Evolutionary conservation across 35 echinoderm and acorn worm genomes (phyloP), one percentile per base, ranked within the genome.

Genomic region (Ophiothrix spiculata): DNA sequence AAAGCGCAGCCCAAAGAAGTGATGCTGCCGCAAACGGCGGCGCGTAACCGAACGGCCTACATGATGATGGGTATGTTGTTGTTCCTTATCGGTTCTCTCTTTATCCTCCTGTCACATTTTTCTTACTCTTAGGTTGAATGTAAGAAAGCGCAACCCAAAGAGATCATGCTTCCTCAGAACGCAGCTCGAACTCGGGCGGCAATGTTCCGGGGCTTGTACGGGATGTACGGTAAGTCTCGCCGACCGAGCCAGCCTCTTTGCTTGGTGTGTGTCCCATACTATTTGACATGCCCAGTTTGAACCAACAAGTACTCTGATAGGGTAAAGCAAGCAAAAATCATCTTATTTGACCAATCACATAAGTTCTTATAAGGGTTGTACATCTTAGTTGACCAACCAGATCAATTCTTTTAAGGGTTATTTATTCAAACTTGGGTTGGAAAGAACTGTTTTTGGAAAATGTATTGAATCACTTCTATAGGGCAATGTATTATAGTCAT

Each of bases 1-100:
- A 97, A 97, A 80, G 95, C 95, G 12, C 95, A 97, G 73, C 95
- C 95, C 25, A 97, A 97, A 75, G 95, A 97, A 81, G 95, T 97
- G 21, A 97, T 97, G 95, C 64, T 93, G 74, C 95, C 91, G 33
- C 91, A 93, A 56, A 79, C 90, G 36, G 86, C 81, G 34, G 91
- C 88, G 45, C 84, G 86, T 37, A 85, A 88, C 77, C 87, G 91
- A 40, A 86, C 92, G 37, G 93, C 93, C 14, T 83, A 92, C 74
- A 93, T 97, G 90, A 77, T 93, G 75, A 93, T 90, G 41, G 88
- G 95, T 84, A 90, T 94, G 80, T 94, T n/a, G n/a, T 82, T 41
- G 40, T 82, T n/a, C 38, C 37, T 82, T 41, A 33, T 54, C 2
- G 40, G 1, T 54, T n/a, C 1, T 42, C 31, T 46, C 23, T 17